Base-by-base conservation (phyloP, 2,113 vertebrate species). In the Psittacula cyanocephala region DNA sequence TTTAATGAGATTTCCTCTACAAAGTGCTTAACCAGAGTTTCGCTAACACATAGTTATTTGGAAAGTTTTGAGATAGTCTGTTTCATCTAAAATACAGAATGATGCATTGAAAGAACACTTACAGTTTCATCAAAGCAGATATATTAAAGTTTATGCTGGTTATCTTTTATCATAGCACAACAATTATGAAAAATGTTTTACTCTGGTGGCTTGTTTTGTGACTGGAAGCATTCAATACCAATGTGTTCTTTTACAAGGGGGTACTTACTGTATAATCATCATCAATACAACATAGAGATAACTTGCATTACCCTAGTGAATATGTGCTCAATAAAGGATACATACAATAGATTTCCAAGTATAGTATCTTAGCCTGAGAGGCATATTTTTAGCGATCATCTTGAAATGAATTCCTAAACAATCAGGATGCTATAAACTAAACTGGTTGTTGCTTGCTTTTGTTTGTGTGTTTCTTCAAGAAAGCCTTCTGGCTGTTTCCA, bases 201-300 rank as follows among this genome's bases (percentile, higher is more conserved):
- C 84, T 95, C 46, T 93, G 31, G 65, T 94, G 79, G 80, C 70
- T 91, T 94, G 31, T 95, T 90, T 96, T 93, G 43, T 90, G 29
- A 89, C 74, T 85, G 85, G 74, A 91, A 92, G 24, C 44, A 35
- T 74, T 92, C 71, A 77, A 11, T 81, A 52, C 72, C 53, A 71
- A 39, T 70, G 71, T 69, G 64, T 89, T 90, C 52, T 86, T 92
- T 88, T 95, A 52, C 64, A 86, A 84, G 67, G 81, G 60, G 46
- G 9, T 85, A 49, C 68, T 95, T 95, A 94, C 43, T 88, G 28
- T 92, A 39, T 50, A 88, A 81, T 92, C 87, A 74, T 84, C 63
- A 31, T 70, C 94, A 95, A 90, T 82, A 77, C 62, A 88, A 31
- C n/a, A 11, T 10, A 43, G 86, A 90, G 83, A 83, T 69, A 94